Base-by-base conservation (phyloP, 2,797 vertebrate species). In the Lithobates pipiens region DNA sequence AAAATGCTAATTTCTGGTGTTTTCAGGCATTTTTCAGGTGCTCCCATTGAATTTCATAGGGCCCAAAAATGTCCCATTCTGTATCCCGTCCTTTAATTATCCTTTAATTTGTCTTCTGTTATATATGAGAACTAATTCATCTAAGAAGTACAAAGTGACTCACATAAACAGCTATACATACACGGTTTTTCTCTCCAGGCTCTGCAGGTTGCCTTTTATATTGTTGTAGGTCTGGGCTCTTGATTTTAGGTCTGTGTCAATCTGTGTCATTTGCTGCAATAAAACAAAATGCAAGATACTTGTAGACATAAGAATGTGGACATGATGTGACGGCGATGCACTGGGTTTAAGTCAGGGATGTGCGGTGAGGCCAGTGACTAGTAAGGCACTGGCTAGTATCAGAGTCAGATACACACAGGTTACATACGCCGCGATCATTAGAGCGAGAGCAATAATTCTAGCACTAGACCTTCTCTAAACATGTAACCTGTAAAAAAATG, bases 241-340 rank as follows among this genome's bases (percentile, higher is more conserved):
- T n/a, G 93, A 92, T 92, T 96, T 99, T 78, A 99, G 87, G 74
- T 99, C 98, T 5, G 91, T 68, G 89, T 98, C 97, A 73, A 97
- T 95, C 89, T 97, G 97, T 39, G 93, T 95, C 83, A 99, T 91
- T 94, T 99, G 97, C 98, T 99, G 90, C 78, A 86, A 88, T 57
- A 25, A 69, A 86, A 91, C 85, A 61, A 9, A 18, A 15, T 34
- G 18, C 29, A 34, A 70, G 27, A 32, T 70, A 21, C 27, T 34
- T 70, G 29, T 32, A 18, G 68, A 29, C 1, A 7, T 34, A 34
- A 15, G 25, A 69, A 29, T 27, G 27, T 29, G 68, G 68, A 13
- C 67, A 68, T 23, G 5, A 39, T 23, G 23, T 46, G 10, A 11
- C 0, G 13, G 15, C 18, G 50, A 54, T 13, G 44, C 9, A 46